phyloP scores from a whole-genome alignment of 2,797 vertebrate species.

The Rachycentron canadum region DNA sequence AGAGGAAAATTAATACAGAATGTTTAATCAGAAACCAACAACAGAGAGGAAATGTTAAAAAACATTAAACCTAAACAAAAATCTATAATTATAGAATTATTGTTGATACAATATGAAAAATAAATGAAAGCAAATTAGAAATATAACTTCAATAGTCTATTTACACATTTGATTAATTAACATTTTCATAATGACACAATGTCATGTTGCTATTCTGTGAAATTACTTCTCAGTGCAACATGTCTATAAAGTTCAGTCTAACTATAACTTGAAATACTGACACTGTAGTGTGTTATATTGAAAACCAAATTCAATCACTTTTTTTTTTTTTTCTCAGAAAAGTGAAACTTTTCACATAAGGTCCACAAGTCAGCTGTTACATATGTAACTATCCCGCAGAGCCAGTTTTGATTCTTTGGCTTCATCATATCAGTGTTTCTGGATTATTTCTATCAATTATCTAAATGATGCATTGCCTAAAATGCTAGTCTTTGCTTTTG shows the following conservation, averaged over 20 bases:
- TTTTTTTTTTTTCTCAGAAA: neutral
- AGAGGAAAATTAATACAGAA: neutral
- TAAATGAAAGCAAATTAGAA: neutral
- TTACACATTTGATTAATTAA: neutral
- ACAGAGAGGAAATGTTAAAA: neutral
- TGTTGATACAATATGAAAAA: neutral
- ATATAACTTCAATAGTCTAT: neutral
- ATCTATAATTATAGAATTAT: neutral
- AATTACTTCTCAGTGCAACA: neutral
- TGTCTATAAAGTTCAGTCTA: neutral
- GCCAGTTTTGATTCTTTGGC: conserved; percentile 2
- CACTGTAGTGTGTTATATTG: neutral
- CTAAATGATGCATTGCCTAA: conserved; percentile 17
- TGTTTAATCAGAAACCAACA: conserved; percentile 2
- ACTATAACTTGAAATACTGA: neutral
- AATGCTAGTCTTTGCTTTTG: conserved; percentile 22
- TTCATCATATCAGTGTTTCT: conserved; percentile 24
- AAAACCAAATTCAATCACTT: neutral
- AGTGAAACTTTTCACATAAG: neutral
- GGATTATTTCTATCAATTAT: neutral
- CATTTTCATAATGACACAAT: neutral
- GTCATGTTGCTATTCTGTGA: neutral
- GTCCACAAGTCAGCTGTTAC: conserved; percentile 19
- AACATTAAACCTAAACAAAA: neutral
- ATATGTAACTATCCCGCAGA: neutral